Evolutionary conservation across 2,113 vertebrate genomes (phyloP).

Genomic region (Callipepla squamata): DNA sequence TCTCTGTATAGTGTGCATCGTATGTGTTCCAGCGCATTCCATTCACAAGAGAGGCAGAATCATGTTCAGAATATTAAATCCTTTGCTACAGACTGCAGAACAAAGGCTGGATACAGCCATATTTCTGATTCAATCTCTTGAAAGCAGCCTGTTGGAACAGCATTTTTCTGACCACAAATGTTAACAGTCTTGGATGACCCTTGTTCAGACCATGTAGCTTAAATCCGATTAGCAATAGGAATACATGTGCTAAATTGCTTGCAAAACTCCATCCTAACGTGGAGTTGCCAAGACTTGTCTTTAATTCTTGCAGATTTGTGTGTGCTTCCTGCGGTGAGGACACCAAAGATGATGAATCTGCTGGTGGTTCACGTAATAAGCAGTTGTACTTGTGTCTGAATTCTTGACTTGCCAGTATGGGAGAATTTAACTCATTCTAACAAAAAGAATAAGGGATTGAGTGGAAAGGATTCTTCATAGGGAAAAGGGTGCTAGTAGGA

Average conservation of each 20-base stretch:
- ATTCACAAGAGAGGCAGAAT: background rate
- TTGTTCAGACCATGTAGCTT: slow-evolving; percentile 11
- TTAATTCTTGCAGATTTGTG: background rate
- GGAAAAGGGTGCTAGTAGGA: background rate
- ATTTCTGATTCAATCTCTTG: slow-evolving; percentile 11
- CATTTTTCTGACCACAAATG: background rate
- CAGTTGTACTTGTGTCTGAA: background rate
- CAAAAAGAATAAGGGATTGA: background rate
- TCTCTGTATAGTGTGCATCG: background rate
- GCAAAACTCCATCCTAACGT: background rate
- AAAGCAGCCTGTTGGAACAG: slow-evolving; percentile 17
- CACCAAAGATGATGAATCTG: background rate
- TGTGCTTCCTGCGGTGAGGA: background rate
- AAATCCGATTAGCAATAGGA: slow-evolving; percentile 50
- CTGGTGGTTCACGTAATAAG: background rate
- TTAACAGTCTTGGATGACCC: slow-evolving; percentile 17
- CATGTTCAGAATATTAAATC: background rate
- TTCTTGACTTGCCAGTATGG: background rate
- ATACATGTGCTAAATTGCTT: slow-evolving; percentile 10
- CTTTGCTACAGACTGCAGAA: background rate
- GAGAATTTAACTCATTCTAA: background rate
- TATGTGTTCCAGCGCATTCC: background rate
- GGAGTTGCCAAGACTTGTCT: slow-evolving; percentile 4
- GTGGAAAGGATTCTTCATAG: background rate
- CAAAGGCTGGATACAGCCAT: background rate